Base-by-base conservation (phyloP, 2,888 invertebrate genomes). In the Aporophyla lueneburgensis region DNA sequence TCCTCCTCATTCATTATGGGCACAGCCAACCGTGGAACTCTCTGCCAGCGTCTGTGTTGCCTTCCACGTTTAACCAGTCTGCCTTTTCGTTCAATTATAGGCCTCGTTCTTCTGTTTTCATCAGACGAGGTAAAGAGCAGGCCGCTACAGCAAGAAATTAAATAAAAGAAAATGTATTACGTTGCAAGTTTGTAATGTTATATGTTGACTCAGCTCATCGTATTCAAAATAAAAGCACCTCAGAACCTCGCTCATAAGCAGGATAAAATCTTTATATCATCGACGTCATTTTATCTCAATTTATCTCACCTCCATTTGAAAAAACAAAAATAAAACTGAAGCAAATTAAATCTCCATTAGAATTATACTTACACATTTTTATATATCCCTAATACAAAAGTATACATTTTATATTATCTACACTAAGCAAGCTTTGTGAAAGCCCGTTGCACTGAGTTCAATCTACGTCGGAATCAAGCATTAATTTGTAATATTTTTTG, bases 401-500 rank as follows among this genome's bases (percentile, higher is more conserved):
- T 24, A 76, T 53, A 46, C 24, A 46, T 69, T 61, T 77, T 78
- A 43, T 43, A 56, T 62, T 43, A 59, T 59, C 5, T 46, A 67
- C 33, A 67, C 16, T 51, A 49, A 14, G 56, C 43, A 51, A 19
- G 56, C 43, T 56, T 33, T 33, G 3, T 21, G 0, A 27, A 71
- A 71, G 40, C 56, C 12, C 40, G 62, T 76, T 27, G 24, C 40
- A 6, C 27, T 49, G 40, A 62, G 19, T 78, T 78, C 62, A 77
- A 63, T 77, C 33, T 77, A 16, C 51, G 56, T 62, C 24, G 16
- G 72, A 53, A 79, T 77, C 21, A 65, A 79, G 24, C 43, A 40
- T 79, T 79, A 79, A 77, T 77, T 71, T 63, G 51, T 53, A n/a
- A 78, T 33, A 62, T 71, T 79, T 63, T 79, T 63, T 63, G 77